phyloP scores from a whole-genome alignment of 2,888 invertebrate species.

The Nephrotoma flavescens region DNA sequence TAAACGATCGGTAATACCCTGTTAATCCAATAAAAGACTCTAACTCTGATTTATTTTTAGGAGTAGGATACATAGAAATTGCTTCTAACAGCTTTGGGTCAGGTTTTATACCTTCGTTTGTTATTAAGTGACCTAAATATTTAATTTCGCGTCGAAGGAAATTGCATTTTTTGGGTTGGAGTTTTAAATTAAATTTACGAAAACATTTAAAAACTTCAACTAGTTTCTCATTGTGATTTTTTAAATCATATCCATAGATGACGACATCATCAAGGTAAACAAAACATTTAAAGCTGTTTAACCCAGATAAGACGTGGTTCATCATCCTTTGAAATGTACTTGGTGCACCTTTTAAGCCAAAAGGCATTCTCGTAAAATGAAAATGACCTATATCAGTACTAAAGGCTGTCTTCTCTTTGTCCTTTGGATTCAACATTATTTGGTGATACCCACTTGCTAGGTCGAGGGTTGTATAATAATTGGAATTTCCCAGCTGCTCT shows the following conservation, averaged over 20 bases:
- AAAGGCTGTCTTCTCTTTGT: too few species aligned
- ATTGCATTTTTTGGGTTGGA: not conserved
- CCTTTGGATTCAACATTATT: too few species aligned
- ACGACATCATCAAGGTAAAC: not conserved
- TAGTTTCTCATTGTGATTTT: too few species aligned
- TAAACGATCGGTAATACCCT: not conserved
- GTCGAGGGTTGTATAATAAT: not conserved
- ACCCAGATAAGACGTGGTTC: too few species aligned
- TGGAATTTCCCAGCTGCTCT: not conserved
- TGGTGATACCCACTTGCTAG: too few species aligned
- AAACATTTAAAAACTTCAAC: too few species aligned
- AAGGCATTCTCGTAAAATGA: too few species aligned
- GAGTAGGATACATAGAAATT: not conserved
- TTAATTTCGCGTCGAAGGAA: not conserved
- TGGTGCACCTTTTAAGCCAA: too few species aligned
- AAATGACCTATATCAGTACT: too few species aligned
- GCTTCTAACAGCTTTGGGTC: not conserved
- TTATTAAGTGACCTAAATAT: conserved; percentile 1
- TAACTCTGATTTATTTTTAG: not conserved
- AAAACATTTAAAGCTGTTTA: not conserved
- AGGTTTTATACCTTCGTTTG: not conserved
- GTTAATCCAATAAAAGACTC: not conserved
- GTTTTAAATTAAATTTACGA: too few species aligned
- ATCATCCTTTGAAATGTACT: too few species aligned
- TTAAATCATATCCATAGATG: not conserved